phyloP scores from a whole-genome alignment of 92 coral and sea anemone genomes.

The Phenganax marumi region DNA sequence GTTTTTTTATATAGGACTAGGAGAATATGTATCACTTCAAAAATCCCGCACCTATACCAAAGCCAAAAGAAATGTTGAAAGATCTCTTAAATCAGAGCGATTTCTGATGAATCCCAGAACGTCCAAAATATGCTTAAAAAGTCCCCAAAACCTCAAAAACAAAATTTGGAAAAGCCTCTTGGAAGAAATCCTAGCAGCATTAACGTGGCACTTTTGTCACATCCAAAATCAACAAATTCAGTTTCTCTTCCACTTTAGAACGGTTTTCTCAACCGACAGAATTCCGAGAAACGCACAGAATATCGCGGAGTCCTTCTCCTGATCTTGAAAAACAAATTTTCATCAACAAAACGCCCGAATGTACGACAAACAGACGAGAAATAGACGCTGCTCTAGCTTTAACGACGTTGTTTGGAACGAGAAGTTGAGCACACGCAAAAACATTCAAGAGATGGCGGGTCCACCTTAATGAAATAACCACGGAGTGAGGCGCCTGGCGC shows the following conservation, averaged over 20 bases:
- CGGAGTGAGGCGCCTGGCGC: no score
- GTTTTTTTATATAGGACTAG: not conserved
- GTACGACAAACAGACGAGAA: slow-evolving; percentile 29
- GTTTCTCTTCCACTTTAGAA: not conserved
- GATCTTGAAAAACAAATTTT: not conserved
- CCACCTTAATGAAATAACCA: not conserved
- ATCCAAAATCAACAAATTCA: not conserved
- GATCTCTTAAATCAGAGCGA: no score
- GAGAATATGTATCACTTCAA: not conserved
- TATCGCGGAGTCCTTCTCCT: slow-evolving; percentile 14
- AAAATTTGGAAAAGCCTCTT: not conserved
- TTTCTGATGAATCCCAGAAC: no score
- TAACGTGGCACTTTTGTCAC: not conserved
- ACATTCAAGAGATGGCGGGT: not conserved
- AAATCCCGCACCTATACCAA: no score
- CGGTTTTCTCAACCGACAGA: slow-evolving; percentile 1
- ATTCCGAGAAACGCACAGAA: not conserved
- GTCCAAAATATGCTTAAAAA: no score
- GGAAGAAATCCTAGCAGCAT: not conserved
- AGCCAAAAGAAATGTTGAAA: no score
- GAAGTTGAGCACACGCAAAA: not conserved
- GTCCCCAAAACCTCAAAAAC: not conserved
- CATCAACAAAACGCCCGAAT: not conserved
- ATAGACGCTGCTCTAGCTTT: slow-evolving; percentile 37
- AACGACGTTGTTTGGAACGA: slow-evolving; percentile 31